A percentile compares a stretch with the other conserved stretches of the same genome.
Conservation (phyloP, 2,797 vertebrate genomes). For the Menidia menidia region DNA sequence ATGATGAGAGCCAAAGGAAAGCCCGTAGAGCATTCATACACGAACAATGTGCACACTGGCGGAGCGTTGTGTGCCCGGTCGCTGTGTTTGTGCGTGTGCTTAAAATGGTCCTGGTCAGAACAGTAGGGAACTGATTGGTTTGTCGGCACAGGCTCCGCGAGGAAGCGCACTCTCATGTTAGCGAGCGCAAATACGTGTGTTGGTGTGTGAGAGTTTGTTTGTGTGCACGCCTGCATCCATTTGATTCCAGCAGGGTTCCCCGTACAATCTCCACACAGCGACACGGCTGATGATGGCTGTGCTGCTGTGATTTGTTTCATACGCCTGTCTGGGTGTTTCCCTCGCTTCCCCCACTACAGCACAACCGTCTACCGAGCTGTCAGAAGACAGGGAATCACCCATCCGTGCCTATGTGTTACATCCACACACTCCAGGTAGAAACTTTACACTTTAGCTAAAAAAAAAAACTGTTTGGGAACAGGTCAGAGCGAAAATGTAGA, state of each 20-base stretch:
- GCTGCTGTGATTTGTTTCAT: slow-evolving; percentile 66
- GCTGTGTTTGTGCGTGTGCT: slow-evolving; percentile 19
- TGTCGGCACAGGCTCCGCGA: slow-evolving; percentile 24
- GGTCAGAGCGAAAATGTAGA: neutral
- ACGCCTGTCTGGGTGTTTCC: slow-evolving; percentile 66
- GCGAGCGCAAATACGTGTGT: neutral
- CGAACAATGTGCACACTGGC: slow-evolving; percentile 35
- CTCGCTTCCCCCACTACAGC: slow-evolving; percentile 37
- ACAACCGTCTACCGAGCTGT: slow-evolving; percentile 44
- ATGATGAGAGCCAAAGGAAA: slow-evolving; percentile 69
- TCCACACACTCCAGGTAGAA: slow-evolving; percentile 29
- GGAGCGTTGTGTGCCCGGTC: neutral
- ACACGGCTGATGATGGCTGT: slow-evolving; percentile 62
- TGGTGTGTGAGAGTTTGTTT: slow-evolving; percentile 37
- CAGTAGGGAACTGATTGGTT: slow-evolving; percentile 65
- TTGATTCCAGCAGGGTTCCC: slow-evolving; percentile 70
- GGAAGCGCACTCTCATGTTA: slow-evolving; percentile 3
- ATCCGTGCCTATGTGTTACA: slow-evolving; percentile 38
- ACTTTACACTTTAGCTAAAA: neutral
- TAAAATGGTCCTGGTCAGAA: slow-evolving; percentile 43
- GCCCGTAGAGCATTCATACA: slow-evolving; percentile 56
- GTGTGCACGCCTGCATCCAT: slow-evolving; percentile 51
- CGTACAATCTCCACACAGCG: slow-evolving; percentile 58
- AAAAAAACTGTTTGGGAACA: slow-evolving; percentile 4
- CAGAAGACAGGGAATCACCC: slow-evolving; percentile 61